phyloP scores from a whole-genome alignment of 2,888 invertebrate genomes.

The Diaphora mendica region DNA sequence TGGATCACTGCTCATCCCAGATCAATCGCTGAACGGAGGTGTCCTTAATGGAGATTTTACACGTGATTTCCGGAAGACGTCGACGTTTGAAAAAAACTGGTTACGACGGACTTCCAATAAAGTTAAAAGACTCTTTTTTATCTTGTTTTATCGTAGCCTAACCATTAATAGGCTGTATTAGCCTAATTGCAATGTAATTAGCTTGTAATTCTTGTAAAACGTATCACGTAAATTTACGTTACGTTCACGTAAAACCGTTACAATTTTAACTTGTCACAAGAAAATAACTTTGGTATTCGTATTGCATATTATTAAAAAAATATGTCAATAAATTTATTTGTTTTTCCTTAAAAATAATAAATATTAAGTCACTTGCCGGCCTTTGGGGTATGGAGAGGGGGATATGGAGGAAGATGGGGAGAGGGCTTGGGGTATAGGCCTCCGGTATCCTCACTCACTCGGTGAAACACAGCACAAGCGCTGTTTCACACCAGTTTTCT shows the following conservation, averaged over 20 bases:
- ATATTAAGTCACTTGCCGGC: too few relatives aligned
- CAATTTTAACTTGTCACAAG: neutral
- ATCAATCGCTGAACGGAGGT: slow-evolving; percentile 75
- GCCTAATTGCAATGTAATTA: neutral
- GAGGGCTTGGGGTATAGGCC: too few relatives aligned
- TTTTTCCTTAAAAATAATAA: too few relatives aligned
- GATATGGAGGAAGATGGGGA: too few relatives aligned
- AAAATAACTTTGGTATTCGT: neutral
- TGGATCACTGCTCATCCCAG: slow-evolving; percentile 80
- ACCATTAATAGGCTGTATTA: slow-evolving; percentile 26
- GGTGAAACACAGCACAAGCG: too few relatives aligned
- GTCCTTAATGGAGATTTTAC: slow-evolving; percentile 84
- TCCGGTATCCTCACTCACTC: too few relatives aligned
- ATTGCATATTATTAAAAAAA: too few relatives aligned
- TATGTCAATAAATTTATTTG: too few relatives aligned
- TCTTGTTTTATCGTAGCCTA: slow-evolving; percentile 18
- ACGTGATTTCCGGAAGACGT: slow-evolving; percentile 78
- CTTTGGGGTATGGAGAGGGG: too few relatives aligned
- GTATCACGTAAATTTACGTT: neutral
- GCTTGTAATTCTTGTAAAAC: neutral
- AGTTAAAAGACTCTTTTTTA: slow-evolving; percentile 48
- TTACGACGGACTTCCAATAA: slow-evolving; percentile 61
- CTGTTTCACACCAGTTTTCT: too few relatives aligned
- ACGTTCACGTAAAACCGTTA: too few relatives aligned
- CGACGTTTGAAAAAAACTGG: slow-evolving; percentile 65